A percentile compares a stretch with the other conserved stretches of the same genome.
phyloP scores from a whole-genome alignment of 1,140 invertebrate genomes.

The Drosophila obscura region DNA sequence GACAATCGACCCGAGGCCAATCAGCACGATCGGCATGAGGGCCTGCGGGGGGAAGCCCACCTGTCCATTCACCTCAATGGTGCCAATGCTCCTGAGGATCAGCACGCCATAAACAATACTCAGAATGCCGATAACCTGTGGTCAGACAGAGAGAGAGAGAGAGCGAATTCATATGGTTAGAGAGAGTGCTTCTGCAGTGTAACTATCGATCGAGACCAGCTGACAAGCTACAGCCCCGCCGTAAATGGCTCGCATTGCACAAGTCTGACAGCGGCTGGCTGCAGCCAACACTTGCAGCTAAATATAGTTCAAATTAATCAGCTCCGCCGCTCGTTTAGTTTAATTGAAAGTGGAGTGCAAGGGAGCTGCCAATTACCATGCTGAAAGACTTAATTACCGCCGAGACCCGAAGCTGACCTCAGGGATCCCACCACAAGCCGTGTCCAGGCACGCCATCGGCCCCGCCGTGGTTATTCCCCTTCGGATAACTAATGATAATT shows the following conservation, averaged over 20 bases:
- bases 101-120: slow-evolving; percentile 86
- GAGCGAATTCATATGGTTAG: not conserved
- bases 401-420: slow-evolving; percentile 51
- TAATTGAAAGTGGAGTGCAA: slow-evolving; percentile 57
- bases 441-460: slow-evolving; percentile 40
- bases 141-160: not conserved
- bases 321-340: slow-evolving; percentile 40
- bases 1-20: slow-evolving; percentile 89
- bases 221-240: not conserved
- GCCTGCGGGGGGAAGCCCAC: slow-evolving; percentile 84
- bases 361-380: slow-evolving; percentile 51
- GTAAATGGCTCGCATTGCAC: no score
- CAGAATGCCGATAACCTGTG: slow-evolving; percentile 87
- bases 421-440: slow-evolving; percentile 37
- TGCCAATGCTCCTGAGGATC: slow-evolving; percentile 85
- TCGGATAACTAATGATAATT: slow-evolving; percentile 53
- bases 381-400: slow-evolving; percentile 63
- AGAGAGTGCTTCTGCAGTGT: not conserved
- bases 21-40: slow-evolving; percentile 86
- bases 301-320: slow-evolving; percentile 61
- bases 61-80: slow-evolving; percentile 85
- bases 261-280: no score
- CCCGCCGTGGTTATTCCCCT: not conserved
- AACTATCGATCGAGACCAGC: no score
- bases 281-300: slow-evolving; percentile 16